Evolutionary conservation across 1,140 invertebrate species (phyloP).

Genomic region (Bradynema listronoti): DNA sequence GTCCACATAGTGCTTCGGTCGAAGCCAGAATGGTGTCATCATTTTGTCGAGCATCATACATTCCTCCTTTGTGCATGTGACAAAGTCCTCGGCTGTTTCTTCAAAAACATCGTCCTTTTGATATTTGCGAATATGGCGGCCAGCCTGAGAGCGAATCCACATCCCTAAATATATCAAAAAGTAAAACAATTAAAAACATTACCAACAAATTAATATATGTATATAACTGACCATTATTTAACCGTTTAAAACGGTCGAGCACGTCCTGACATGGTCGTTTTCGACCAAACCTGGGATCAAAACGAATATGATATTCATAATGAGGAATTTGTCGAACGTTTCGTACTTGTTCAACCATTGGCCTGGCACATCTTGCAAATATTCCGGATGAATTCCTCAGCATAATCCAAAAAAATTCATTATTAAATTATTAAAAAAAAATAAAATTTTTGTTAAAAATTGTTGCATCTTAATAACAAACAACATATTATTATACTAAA

Average conservation of each 20-base stretch:
- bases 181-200: constrained; percentile 18
- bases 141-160: constrained; percentile 49
- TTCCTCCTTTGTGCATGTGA: constrained; percentile 52
- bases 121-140: constrained; percentile 41
- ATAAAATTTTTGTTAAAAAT: no score
- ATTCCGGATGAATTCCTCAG: no score
- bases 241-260: constrained; percentile 53
- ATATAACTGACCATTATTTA: constrained; percentile 50
- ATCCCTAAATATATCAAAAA: constrained; percentile 38
- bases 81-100: constrained; percentile 39
- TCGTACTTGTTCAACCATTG: no score
- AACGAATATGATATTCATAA: constrained; percentile 56
- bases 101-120: constrained; percentile 47
- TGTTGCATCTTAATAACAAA: no score
- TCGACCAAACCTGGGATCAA: constrained; percentile 46
- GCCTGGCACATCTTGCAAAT: no score
- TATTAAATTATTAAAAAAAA: no score
- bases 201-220: no score
- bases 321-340: constrained; percentile 49
- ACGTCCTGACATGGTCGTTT: constrained; percentile 54
- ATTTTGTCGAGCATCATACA: constrained; percentile 55
- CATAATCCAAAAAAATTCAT: no score
- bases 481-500: no score
- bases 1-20: constrained; percentile 49
- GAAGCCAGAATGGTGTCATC: constrained; percentile 56